Evolutionary conservation across 2,113 vertebrate species (phyloP), one percentile per base, ranked within the genome.

Genomic region (Clarias magur): DNA sequence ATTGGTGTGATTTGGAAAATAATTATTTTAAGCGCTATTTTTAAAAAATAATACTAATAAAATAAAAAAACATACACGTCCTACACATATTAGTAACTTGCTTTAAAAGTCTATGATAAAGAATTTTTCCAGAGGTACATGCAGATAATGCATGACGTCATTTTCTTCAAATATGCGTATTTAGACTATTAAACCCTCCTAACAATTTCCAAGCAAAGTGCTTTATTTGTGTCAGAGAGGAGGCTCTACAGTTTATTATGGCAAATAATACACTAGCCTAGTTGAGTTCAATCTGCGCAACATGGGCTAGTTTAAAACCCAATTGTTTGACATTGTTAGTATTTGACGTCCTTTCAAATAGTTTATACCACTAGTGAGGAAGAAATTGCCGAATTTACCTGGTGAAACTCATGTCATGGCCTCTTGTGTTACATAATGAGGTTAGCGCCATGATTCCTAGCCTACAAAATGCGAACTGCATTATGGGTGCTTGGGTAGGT

Each of bases 81-180:
- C 17, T 80, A 34, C n/a, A 80, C 57, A 80, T n/a, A 80, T 79
- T n/a, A 54, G 13, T 79, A 56, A 79, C 27, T 19, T 27, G 75
- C 17, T 57, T 79, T 27, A 79, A 25, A 30, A 80, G n/a, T 34
- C 54, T 1, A 11, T 80, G 9, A 59, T 21, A 80, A 59, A 80
- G 16, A 59, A 34, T 80, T 80, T 60, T 56, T 80, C 54, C 30
- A 59, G n/a, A 80, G 54, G 30, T 30, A 11, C 10, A 80, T 80
- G 9, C 76, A 30, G 54, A 57, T 34, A 34, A 59, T 30, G 56
- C 27, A 34, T 80, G 78, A 80, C 78, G 78, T 80, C 56, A 80
- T 80, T 60, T 19, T 2, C 23, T n/a, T 25, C 4, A 11, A 38
- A 42, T 23, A 42, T 34, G 34, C 8, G 7, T 38, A 23, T 23